These are phyloP conservation scores for Danio albolineatus DNA, from an alignment of 2,797 vertebrate genomes.

Conservation along the genomic window DNA sequence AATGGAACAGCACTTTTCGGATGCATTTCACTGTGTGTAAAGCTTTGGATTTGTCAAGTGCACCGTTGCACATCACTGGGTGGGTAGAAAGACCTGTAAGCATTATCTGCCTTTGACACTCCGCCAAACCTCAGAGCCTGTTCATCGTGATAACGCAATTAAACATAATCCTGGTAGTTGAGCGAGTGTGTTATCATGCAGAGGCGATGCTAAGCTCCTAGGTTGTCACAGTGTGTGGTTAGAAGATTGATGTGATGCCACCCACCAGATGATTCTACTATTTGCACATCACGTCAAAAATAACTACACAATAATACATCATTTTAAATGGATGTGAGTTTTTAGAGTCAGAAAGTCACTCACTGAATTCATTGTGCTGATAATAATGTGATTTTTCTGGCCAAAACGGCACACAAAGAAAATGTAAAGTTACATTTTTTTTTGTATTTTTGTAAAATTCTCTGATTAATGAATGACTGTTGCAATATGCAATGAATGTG, in stretches of 20 bases:
- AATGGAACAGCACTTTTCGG: constrained; percentile 56
- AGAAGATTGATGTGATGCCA: constrained; percentile 66
- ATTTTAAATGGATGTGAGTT: background rate
- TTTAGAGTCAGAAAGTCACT: constrained; percentile 16
- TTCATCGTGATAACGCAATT: constrained; percentile 77
- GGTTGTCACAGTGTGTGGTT: constrained; percentile 73
- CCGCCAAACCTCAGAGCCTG: constrained; percentile 72
- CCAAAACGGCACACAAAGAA: too few relatives aligned
- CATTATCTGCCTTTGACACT: constrained; percentile 71
- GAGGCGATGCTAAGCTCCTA: constrained; percentile 66
- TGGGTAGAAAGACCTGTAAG: constrained; percentile 74
- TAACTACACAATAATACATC: background rate
- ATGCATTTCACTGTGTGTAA: constrained; percentile 57
- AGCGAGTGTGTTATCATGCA: constrained; percentile 60
- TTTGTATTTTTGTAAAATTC: too few relatives aligned
- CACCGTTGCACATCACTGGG: constrained; percentile 72
- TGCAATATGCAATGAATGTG: too few relatives aligned
- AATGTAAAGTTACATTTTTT: too few relatives aligned
- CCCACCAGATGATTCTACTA: constrained; percentile 45
- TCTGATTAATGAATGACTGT: too few relatives aligned
- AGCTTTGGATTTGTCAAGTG: constrained; percentile 69
- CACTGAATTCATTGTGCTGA: too few relatives aligned
- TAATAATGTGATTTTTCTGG: too few relatives aligned
- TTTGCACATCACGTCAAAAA: background rate
- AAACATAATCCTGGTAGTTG: constrained; percentile 73